phyloP scores from a whole-genome alignment of 1,140 invertebrate genomes.

The Halictus rubicundus region DNA sequence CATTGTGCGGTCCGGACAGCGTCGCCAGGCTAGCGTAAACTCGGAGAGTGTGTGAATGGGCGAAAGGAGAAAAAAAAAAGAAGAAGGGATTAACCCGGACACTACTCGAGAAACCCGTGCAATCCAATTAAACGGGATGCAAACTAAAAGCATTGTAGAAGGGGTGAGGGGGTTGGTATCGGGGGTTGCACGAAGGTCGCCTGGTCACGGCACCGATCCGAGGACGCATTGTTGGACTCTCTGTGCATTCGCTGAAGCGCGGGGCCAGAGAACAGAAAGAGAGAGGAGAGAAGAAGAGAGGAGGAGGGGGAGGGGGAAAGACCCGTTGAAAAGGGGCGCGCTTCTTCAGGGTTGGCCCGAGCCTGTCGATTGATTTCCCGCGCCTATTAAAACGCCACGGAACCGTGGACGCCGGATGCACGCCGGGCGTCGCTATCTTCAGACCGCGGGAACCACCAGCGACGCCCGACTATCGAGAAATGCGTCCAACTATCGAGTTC shows the following conservation, averaged over 20 bases:
- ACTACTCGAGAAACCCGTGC: slow-evolving; percentile 10
- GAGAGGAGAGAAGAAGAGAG: too few species aligned
- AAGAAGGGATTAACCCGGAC: slow-evolving; percentile 8
- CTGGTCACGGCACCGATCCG: slow-evolving; percentile 31
- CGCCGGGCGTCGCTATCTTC: slow-evolving; percentile 21
- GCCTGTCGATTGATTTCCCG: slow-evolving; percentile 10
- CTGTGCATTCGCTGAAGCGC: too few species aligned
- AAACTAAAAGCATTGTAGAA: slow-evolving; percentile 16
- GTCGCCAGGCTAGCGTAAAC: too few species aligned
- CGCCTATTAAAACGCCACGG: slow-evolving; percentile 20
- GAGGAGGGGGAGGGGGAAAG: too few species aligned
- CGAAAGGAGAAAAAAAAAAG: too few species aligned
- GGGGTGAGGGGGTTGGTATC: slow-evolving; percentile 33
- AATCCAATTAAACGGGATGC: slow-evolving; percentile 37
- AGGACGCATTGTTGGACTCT: slow-evolving; percentile 1
- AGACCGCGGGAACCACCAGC: slow-evolving; percentile 28
- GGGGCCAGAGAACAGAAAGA: too few species aligned
- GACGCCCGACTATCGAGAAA: slow-evolving; percentile 39
- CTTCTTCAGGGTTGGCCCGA: slow-evolving; percentile 9
- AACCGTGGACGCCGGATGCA: slow-evolving; percentile 26
- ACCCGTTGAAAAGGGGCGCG: slow-evolving; percentile 1
- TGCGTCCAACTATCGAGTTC: slow-evolving; percentile 18
- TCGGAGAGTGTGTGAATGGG: neutral
- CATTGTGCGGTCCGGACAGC: too few species aligned
- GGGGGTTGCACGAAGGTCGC: slow-evolving; percentile 32